Conservation (phyloP, 2,888 invertebrate species). For the Ochropacha duplaris region DNA sequence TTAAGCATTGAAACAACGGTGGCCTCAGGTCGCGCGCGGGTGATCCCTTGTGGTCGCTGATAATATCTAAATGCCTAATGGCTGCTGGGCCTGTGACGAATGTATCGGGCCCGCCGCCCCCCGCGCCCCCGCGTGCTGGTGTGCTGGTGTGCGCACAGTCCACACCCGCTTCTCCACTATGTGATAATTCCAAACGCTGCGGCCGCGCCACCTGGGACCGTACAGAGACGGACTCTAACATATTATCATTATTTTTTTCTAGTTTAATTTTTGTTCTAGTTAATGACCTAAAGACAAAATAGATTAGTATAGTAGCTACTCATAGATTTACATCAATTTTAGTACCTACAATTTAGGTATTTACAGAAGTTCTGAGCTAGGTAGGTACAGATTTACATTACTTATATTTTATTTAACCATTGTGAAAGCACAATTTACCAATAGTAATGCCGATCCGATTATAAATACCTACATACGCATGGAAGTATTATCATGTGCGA, state of each 20-base stretch:
- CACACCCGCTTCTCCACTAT: slow-evolving; percentile 76
- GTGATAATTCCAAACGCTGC: slow-evolving; percentile 84
- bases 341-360: too few relatives aligned
- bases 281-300: slow-evolving; percentile 8
- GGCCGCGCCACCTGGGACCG: slow-evolving; percentile 83
- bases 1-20: slow-evolving; percentile 75
- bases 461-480: too few relatives aligned
- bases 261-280: slow-evolving; percentile 11
- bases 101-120: slow-evolving; percentile 67
- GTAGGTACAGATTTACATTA: too few relatives aligned
- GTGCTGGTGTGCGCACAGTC: too few relatives aligned
- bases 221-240: slow-evolving; percentile 66
- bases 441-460: too few relatives aligned
- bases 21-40: slow-evolving; percentile 77
- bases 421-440: too few relatives aligned
- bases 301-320: too few relatives aligned
- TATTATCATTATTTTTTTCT: slow-evolving; percentile 4
- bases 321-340: too few relatives aligned
- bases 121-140: slow-evolving; percentile 39
- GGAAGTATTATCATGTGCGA: too few relatives aligned
- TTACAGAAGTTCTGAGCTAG: too few relatives aligned
- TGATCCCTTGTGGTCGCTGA: slow-evolving; percentile 75
- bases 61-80: slow-evolving; percentile 84
- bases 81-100: slow-evolving; percentile 84
- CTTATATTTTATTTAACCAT: too few relatives aligned